A percentile compares a stretch with the other conserved stretches of the same genome.
phyloP scores from a whole-genome alignment of 2,113 vertebrate genomes.

The Lepisosteus osseus region DNA sequence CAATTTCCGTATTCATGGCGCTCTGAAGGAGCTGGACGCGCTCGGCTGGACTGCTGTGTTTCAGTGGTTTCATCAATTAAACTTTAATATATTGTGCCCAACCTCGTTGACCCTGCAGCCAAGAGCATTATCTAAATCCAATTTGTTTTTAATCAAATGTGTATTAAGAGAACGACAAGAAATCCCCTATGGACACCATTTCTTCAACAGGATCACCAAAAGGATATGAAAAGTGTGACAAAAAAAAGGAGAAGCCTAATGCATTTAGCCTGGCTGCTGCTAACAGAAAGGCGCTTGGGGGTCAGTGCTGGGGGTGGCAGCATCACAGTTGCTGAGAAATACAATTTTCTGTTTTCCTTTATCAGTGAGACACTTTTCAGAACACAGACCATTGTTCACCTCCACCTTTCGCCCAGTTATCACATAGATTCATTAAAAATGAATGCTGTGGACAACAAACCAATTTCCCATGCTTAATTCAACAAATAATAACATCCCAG shows the following conservation, averaged over 20 bases:
- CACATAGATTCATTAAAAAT: slow-evolving; percentile 43
- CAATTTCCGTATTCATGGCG: neutral
- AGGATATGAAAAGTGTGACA: neutral
- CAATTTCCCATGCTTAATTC: slow-evolving; percentile 54
- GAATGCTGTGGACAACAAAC: slow-evolving; percentile 39
- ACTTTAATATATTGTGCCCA: too few relatives aligned
- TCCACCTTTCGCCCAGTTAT: slow-evolving; percentile 31
- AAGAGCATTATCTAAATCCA: neutral
- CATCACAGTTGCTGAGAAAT: too few relatives aligned
- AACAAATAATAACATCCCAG: slow-evolving; percentile 54
- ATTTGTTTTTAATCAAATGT: too few relatives aligned
- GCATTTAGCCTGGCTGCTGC: neutral
- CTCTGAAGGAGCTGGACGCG: too few relatives aligned
- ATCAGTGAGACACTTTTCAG: neutral
- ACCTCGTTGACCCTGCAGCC: too few relatives aligned
- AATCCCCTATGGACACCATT: neutral
- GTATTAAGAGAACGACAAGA: neutral
- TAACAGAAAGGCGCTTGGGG: neutral
- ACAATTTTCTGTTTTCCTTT: neutral
- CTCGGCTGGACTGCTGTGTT: neutral
- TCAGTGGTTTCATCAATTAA: slow-evolving; percentile 5
- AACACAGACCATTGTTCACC: slow-evolving; percentile 14
- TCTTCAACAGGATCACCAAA: neutral
- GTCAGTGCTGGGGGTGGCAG: neutral
- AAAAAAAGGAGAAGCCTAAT: neutral